phyloP scores from a whole-genome alignment of 1,140 invertebrate genomes.

The Cydia strobilella region DNA sequence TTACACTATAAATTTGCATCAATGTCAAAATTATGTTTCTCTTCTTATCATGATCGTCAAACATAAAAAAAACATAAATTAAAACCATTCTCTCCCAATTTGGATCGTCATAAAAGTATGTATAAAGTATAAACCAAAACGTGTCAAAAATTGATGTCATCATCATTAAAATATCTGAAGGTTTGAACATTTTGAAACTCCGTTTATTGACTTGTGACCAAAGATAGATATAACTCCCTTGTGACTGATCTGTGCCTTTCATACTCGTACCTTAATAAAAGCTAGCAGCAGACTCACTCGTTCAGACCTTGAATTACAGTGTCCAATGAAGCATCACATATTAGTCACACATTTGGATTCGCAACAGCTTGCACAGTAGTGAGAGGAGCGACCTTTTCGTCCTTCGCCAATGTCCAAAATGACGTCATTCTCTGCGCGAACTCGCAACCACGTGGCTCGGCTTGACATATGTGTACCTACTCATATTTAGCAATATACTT shows the following conservation, averaged over 20 bases:
- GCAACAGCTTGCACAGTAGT: conserved; percentile 22
- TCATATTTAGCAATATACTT: neutral
- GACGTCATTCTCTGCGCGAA: conserved; percentile 16
- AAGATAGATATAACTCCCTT: no score
- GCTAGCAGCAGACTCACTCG: neutral
- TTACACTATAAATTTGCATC: no score
- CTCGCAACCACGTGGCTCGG: neutral
- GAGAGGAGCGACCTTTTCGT: conserved; percentile 18
- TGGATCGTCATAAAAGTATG: no score
- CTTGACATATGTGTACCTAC: conserved; percentile 2
- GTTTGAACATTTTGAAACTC: no score
- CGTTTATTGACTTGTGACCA: no score
- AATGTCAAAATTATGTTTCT: no score
- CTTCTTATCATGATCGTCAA: no score
- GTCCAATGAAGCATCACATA: neutral
- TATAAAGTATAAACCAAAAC: no score
- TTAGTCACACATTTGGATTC: conserved; percentile 27
- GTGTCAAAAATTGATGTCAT: no score
- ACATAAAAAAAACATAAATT: no score
- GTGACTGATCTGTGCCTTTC: neutral
- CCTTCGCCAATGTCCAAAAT: conserved; percentile 20
- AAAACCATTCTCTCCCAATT: no score
- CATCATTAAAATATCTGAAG: no score
- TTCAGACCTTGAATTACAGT: conserved; percentile 13
- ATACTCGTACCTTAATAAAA: neutral